Evolutionary conservation across 2,113 vertebrate species (phyloP).

Genomic region (Porphyrio hochstetteri): DNA sequence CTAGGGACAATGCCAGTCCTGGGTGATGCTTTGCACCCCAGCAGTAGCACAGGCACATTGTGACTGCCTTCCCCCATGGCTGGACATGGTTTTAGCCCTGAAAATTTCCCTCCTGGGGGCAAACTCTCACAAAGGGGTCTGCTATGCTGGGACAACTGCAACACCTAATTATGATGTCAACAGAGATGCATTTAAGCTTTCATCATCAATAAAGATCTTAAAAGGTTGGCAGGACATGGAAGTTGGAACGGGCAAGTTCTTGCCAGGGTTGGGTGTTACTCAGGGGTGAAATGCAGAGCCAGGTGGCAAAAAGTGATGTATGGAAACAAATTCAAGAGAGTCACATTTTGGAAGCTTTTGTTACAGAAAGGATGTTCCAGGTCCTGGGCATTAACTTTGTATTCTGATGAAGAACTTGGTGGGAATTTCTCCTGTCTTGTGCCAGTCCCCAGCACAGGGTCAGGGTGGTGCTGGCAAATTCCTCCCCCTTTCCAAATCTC

Average conservation of each 20-base stretch:
- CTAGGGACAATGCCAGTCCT: rapidly evolving
- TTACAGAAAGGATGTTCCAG: neutral
- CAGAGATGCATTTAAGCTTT: neutral
- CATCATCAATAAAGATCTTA: neutral
- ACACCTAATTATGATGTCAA: neutral
- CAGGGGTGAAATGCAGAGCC: neutral
- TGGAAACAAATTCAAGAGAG: neutral
- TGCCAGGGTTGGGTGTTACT: neutral
- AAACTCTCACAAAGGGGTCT: neutral
- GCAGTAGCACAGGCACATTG: neutral
- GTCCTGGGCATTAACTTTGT: neutral
- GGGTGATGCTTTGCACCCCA: rapidly evolving
- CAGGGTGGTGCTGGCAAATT: neutral
- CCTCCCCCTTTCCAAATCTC: neutral
- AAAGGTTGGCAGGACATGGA: neutral
- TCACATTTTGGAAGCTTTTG: neutral
- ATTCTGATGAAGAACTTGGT: neutral
- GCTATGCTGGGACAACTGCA: neutral
- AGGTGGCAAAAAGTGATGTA: neutral
- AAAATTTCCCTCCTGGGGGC: neutral
- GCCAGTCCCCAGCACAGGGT: too few species aligned
- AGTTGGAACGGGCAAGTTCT: neutral
- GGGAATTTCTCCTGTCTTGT: neutral
- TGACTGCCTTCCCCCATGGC: neutral
- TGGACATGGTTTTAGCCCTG: neutral